Conservation (phyloP, 2,113 vertebrate species). For the Trichomycterus rosablanca region DNA sequence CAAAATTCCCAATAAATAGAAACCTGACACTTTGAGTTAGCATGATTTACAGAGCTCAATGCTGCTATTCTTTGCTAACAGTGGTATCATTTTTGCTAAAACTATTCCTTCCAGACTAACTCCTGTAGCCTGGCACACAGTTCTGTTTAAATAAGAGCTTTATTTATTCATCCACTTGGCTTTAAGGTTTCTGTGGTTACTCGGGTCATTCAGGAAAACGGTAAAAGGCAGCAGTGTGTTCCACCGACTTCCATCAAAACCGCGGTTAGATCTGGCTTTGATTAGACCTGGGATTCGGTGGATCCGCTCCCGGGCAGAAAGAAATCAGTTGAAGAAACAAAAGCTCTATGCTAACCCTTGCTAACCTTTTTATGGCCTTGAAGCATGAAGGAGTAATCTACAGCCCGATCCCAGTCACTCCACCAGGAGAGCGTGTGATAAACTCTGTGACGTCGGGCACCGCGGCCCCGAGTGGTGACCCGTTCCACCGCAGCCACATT, state of each 20-base stretch:
- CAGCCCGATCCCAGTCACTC: conserved; percentile 21
- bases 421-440: conserved; percentile 36
- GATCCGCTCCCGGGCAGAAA: conserved; percentile 36
- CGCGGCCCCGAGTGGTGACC: background rate
- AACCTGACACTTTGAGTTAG: background rate
- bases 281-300: conserved; percentile 35
- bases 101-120: background rate
- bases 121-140: background rate
- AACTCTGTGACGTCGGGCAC: conserved; percentile 24
- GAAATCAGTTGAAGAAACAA: conserved; percentile 36
- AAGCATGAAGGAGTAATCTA: conserved; percentile 22
- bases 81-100: background rate
- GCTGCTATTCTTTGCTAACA: background rate
- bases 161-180: conserved; percentile 19
- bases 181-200: conserved; percentile 9
- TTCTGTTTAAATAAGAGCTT: conserved; percentile 7
- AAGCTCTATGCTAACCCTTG: conserved; percentile 25
- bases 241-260: conserved; percentile 20
- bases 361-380: conserved; percentile 34
- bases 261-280: conserved; percentile 36
- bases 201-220: conserved; percentile 24
- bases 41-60: background rate
- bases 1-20: background rate
- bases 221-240: conserved; percentile 30
- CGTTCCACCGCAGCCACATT: conserved; percentile 22